These are phyloP conservation scores for Elephantulus edwardii DNA, from an alignment of 2,113 vertebrate genomes.

Conservation along the genomic window DNA sequence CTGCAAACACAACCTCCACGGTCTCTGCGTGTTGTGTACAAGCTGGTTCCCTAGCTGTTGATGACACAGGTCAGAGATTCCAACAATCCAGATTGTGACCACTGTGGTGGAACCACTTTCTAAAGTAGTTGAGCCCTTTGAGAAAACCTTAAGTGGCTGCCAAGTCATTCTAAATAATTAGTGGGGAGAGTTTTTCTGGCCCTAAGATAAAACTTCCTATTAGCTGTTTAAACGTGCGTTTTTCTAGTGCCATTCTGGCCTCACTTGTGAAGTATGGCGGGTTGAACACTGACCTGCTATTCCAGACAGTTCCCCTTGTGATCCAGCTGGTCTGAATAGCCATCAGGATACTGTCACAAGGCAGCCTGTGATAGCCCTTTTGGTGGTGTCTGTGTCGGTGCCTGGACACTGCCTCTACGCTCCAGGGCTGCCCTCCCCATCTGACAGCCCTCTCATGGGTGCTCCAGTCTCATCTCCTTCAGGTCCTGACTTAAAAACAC, in stretches of 20 bases:
- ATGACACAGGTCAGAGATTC: neutral
- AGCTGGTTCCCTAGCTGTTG: neutral
- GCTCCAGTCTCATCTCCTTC: conserved; percentile 65
- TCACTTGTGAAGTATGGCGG: neutral
- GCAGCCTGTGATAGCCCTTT: conserved; percentile 79
- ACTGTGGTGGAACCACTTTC: no score
- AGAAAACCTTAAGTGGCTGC: neutral
- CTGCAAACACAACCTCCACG: neutral
- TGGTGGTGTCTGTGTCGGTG: conserved; percentile 65
- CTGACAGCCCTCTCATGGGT: conserved; percentile 79
- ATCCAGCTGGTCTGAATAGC: conserved; percentile 66
- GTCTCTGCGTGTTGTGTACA: neutral
- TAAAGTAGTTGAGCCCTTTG: neutral
- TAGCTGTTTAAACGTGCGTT: neutral
- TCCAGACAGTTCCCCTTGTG: neutral
- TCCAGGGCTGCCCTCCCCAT: conserved; percentile 82
- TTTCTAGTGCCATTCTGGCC: neutral
- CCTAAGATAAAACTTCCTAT: neutral
- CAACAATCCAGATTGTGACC: neutral
- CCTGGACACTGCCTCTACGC: conserved; percentile 81
- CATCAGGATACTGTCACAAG: conserved; percentile 85
- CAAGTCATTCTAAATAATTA: neutral
- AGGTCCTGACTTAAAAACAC: conserved; percentile 85
- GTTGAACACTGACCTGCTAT: neutral
- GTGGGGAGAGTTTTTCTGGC: neutral